Evolutionary conservation across 2,113 vertebrate genomes (phyloP).

Genomic region (Tyto alba): DNA sequence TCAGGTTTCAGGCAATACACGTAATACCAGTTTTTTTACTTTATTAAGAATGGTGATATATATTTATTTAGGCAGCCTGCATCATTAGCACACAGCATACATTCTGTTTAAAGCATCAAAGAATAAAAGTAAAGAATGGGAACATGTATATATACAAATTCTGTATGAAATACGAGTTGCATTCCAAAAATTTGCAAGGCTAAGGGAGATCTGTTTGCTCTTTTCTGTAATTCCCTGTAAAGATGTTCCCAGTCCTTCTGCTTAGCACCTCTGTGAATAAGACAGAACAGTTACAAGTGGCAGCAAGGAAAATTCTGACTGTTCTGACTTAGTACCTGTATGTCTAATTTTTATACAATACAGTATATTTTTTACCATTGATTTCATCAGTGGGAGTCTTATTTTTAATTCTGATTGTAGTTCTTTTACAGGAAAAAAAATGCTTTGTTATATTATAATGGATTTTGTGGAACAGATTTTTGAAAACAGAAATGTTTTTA

Average conservation of each 20-base stretch:
- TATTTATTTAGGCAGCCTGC: neutral
- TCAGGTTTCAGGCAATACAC: neutral
- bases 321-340: neutral
- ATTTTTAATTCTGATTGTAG: neutral
- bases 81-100: neutral
- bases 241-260: neutral
- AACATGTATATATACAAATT: neutral
- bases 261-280: neutral
- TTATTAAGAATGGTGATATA: neutral
- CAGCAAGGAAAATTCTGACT: neutral
- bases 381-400: neutral
- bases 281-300: neutral
- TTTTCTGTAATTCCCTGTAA: neutral
- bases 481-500: conserved; percentile 22
- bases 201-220: neutral
- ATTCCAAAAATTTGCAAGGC: neutral
- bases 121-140: neutral
- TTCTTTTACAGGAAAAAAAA: neutral
- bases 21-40: neutral
- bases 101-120: neutral
- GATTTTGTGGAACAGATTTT: neutral
- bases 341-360: neutral
- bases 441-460: neutral
- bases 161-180: neutral
- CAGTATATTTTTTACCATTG: neutral